These are phyloP conservation scores for Polydrusus cervinus DNA, from an alignment of 2,888 invertebrate genomes.

Conservation along the genomic window DNA sequence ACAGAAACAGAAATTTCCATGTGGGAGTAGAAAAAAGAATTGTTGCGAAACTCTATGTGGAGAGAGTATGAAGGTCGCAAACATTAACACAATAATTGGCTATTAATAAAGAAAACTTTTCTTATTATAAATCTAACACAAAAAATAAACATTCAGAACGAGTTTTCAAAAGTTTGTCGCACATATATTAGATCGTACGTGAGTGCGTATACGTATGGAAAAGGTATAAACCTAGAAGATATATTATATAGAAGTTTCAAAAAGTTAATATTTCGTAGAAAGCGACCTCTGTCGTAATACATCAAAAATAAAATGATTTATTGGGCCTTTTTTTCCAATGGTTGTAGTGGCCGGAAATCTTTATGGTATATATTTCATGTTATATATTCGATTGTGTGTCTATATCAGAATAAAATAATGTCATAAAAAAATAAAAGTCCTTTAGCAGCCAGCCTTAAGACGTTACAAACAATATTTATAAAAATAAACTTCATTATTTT, in stretches of 20 bases:
- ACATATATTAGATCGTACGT: constrained; percentile 22
- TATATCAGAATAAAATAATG: constrained; percentile 13
- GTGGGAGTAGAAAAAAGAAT: too few species aligned
- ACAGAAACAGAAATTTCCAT: too few species aligned
- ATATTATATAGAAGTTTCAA: constrained; percentile 49
- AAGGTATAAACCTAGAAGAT: constrained; percentile 51
- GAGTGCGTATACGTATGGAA: constrained; percentile 34
- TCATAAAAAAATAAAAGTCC: constrained; percentile 3
- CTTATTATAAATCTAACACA: constrained; percentile 7
- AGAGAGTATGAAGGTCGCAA: too few species aligned
- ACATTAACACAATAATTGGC: too few species aligned
- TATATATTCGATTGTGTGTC: constrained; percentile 18
- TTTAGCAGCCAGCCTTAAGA: neutral
- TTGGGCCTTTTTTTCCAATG: constrained; percentile 39
- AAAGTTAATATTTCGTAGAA: constrained; percentile 53
- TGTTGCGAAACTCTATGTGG: too few species aligned
- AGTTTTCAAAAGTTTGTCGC: constrained; percentile 34
- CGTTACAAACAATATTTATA: neutral
- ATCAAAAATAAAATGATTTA: constrained; percentile 53
- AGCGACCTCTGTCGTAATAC: constrained; percentile 51
- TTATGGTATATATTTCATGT: constrained; percentile 40
- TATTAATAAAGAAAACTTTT: too few species aligned
- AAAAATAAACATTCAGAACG: neutral
- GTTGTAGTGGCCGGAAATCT: constrained; percentile 43
- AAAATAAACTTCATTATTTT: too few species aligned